Evolutionary conservation across 2,113 vertebrate species (phyloP).

Genomic region (Centropristis striata): DNA sequence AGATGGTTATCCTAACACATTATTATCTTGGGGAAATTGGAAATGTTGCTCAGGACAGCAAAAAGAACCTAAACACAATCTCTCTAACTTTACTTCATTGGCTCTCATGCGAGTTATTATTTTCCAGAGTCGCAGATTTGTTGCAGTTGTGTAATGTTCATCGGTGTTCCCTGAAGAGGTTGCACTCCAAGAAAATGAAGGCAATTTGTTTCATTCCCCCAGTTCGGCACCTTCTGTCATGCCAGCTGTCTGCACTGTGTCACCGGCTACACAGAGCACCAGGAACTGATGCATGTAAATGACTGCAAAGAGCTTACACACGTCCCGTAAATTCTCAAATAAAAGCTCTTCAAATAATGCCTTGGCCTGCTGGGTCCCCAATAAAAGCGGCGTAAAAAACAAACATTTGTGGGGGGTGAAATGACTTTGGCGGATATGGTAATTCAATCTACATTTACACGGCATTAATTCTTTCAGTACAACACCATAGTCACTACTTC

Average conservation of each 20-base stretch:
- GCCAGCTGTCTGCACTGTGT: constrained; percentile 71
- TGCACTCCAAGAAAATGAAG: constrained; percentile 76
- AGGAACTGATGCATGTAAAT: constrained; percentile 57
- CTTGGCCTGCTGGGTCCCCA: constrained; percentile 8
- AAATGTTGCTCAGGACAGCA: constrained; percentile 18
- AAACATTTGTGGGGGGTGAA: not conserved
- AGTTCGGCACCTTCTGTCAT: constrained; percentile 69
- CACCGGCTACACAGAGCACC: constrained; percentile 52
- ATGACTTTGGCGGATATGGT: not conserved
- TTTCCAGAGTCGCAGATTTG: constrained; percentile 67
- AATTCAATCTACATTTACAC: not conserved
- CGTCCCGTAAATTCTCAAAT: constrained; percentile 11
- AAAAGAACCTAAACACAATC: not conserved
- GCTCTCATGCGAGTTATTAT: constrained; percentile 50
- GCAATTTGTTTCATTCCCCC: constrained; percentile 76
- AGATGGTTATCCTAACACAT: not conserved
- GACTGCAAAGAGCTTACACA: constrained; percentile 43
- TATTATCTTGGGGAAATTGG: constrained; percentile 6
- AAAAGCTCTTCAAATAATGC: constrained; percentile 34
- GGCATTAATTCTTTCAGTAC: not conserved
- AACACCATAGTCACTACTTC: not conserved
- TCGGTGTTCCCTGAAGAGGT: constrained; percentile 67
- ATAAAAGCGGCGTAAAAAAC: not conserved
- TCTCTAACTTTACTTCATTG: constrained; percentile 21
- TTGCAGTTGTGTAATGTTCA: constrained; percentile 48